These are phyloP conservation scores for Ramazzottius varieornatus DNA, from an alignment of 2,888 invertebrate genomes.

Conservation along the genomic window DNA sequence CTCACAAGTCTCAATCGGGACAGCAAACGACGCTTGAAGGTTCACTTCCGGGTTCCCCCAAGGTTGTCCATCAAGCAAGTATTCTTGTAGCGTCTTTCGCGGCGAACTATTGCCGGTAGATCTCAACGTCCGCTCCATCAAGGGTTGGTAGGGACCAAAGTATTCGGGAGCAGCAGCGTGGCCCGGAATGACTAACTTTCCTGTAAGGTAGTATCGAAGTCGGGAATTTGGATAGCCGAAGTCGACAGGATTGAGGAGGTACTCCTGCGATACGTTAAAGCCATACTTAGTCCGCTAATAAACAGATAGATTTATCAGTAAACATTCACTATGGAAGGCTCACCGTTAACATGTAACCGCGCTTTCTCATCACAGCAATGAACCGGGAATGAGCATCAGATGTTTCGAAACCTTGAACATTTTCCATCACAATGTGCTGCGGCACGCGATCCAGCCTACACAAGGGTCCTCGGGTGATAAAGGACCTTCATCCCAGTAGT, in stretches of 20 bases:
- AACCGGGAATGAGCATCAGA: background rate
- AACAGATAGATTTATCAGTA: background rate
- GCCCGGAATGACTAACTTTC: too few relatives aligned
- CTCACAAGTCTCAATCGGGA: background rate
- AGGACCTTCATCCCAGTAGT: too few relatives aligned
- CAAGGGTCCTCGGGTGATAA: too few relatives aligned
- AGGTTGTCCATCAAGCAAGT: too few relatives aligned
- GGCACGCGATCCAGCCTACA: background rate
- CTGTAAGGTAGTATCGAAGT: background rate
- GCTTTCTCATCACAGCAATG: background rate
- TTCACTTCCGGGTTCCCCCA: too few relatives aligned
- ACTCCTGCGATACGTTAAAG: background rate
- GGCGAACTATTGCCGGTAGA: too few relatives aligned
- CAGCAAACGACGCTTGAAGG: too few relatives aligned
- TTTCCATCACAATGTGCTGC: background rate
- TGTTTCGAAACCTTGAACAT: background rate
- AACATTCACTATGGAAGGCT: too few relatives aligned
- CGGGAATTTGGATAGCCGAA: conserved; percentile 1
- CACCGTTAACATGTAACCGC: background rate
- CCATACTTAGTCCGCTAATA: background rate
- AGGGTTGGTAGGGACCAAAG: too few relatives aligned
- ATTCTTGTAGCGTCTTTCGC: too few relatives aligned
- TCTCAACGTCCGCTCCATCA: too few relatives aligned
- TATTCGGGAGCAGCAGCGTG: too few relatives aligned
- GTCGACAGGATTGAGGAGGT: background rate